Evolutionary conservation across 2,797 vertebrate species (phyloP).

Genomic region (Premnoplex brunnescens): DNA sequence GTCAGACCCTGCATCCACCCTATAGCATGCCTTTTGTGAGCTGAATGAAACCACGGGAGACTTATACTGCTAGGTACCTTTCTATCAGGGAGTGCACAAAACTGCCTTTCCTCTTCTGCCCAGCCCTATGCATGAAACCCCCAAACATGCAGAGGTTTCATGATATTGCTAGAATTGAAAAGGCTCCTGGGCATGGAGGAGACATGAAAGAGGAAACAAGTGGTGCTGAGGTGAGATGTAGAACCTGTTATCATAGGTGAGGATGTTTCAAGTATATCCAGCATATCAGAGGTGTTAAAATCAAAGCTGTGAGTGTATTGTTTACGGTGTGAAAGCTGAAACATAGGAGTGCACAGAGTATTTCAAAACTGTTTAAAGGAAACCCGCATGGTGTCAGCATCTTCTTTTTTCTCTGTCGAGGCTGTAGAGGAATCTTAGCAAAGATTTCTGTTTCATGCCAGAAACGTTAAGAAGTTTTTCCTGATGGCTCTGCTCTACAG

Average conservation of each 20-base stretch:
- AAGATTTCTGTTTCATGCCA: background rate
- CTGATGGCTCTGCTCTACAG: background rate
- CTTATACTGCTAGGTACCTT: background rate
- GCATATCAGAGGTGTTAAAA: background rate
- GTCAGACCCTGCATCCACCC: background rate
- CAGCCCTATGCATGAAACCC: background rate
- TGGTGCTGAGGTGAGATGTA: background rate
- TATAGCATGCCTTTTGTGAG: background rate
- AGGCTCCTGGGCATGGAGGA: background rate
- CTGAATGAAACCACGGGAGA: background rate
- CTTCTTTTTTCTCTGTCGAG: background rate
- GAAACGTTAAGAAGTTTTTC: background rate
- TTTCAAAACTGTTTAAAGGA: background rate
- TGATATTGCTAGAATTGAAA: background rate
- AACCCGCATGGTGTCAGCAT: rapidly evolving
- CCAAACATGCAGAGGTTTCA: background rate
- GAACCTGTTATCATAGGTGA: background rate
- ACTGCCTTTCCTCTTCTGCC: background rate
- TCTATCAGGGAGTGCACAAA: background rate
- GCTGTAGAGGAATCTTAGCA: background rate
- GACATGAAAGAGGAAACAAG: background rate
- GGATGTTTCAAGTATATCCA: background rate
- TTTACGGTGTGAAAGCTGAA: background rate
- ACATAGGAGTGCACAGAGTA: background rate
- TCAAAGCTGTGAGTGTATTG: background rate